These are phyloP conservation scores for Nebria salina DNA, from an alignment of 2,888 invertebrate genomes.

Conservation along the genomic window DNA sequence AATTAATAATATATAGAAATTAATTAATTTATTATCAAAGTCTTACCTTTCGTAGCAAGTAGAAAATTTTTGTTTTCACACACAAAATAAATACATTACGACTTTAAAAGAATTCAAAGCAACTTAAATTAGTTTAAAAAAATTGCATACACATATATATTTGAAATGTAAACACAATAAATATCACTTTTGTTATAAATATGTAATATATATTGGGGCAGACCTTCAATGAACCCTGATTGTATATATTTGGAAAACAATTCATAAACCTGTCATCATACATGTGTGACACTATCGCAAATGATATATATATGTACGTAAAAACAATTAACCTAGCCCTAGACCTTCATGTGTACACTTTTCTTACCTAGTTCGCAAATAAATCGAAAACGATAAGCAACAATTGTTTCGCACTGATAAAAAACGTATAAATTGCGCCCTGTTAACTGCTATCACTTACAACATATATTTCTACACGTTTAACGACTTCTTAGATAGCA, in stretches of 20 bases:
- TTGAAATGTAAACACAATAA: too few relatives aligned
- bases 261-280: background rate
- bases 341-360: slow-evolving; percentile 11
- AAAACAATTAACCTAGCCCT: slow-evolving; percentile 12
- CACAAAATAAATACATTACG: too few relatives aligned
- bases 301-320: background rate
- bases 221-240: background rate
- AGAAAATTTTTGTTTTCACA: too few relatives aligned
- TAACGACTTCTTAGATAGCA: slow-evolving; percentile 12
- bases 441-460: slow-evolving; percentile 16
- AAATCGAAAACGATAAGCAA: slow-evolving; percentile 25
- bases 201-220: background rate
- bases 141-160: too few relatives aligned
- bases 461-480: slow-evolving; percentile 23
- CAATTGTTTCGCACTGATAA: slow-evolving; percentile 36
- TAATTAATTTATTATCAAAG: too few relatives aligned
- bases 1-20: too few relatives aligned
- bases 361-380: slow-evolving; percentile 11
- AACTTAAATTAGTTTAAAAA: too few relatives aligned
- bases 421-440: slow-evolving; percentile 22
- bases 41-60: too few relatives aligned
- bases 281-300: background rate
- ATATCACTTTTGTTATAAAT: too few relatives aligned
- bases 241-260: background rate
- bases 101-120: too few relatives aligned